Base-by-base conservation (phyloP, 2,113 vertebrate genomes). In the Chaetodon trifascialis region DNA sequence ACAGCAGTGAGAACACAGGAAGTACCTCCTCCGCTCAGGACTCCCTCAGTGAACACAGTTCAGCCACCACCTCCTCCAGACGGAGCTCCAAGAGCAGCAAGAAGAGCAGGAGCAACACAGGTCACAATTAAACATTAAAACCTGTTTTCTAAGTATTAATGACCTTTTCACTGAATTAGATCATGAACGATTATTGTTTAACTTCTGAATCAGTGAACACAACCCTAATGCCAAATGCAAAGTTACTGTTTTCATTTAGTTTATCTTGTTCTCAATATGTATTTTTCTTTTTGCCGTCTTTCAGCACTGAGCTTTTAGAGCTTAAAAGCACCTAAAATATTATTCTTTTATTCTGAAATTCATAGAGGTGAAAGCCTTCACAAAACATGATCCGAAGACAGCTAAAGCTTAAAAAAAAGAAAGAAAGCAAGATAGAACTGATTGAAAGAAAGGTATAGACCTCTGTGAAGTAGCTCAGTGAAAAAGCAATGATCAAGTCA, bases 1-100 rank as follows among this genome's bases (percentile, higher is more conserved):
- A 99, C 96, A 99, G 98, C 96, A 99, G 98, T 0, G 98, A 99
- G 93, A 98, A 97, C 2, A 99, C 98, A 0, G 98, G 98, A 21
- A 99, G 98, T 0, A 96, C 97, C 3, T 99, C 98, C 30, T 99
- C 98, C 0, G 96, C 98, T 0, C 98, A 98, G 91, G 98, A 99
- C 91, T 99, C 98, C 68, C 96, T 97, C 93, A 99, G 98, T 0
- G 98, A 99, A 86, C 97, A 99, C 92, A 98, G 97, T 93, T 96
- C 96, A 83, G 98, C 97, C 0, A 91, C 94, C n/a, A 95, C 96
- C 92, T 97, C 97, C 87, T 98, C 97, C 0, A 91, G 97, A 30
- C 92, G 98, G 36, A 95, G 98, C 65, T 98, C 97, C 73, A 96
- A 98, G 85, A 99, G 97, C 91, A 95, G 94, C 86, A 95, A 97